Evolutionary conservation across 2,888 invertebrate genomes (phyloP).

Genomic region (Drosophila kanekoi): DNA sequence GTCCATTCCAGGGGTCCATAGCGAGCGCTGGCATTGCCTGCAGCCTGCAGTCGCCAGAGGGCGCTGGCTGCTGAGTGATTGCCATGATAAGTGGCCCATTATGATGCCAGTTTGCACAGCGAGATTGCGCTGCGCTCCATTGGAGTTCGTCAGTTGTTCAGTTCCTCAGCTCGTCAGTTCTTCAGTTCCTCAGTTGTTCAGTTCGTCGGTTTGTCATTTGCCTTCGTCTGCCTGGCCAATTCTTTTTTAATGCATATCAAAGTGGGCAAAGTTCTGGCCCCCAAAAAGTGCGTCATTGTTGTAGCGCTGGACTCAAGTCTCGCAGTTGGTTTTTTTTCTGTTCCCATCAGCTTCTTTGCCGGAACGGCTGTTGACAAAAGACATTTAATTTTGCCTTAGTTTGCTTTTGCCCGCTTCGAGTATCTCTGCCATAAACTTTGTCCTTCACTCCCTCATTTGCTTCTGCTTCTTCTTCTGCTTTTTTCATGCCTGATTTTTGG

Average conservation of each 20-base stretch:
- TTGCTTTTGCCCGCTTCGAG: conserved; percentile 59
- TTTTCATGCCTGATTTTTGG: conserved; percentile 56
- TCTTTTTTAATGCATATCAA: conserved; percentile 75
- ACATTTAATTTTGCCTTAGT: conserved; percentile 76
- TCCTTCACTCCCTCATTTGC: conserved; percentile 37
- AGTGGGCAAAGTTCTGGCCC: conserved; percentile 69
- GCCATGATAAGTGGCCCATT: conserved; percentile 82
- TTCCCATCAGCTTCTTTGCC: conserved; percentile 49
- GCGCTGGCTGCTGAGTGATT: conserved; percentile 74
- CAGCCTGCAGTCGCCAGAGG: conserved; percentile 61
- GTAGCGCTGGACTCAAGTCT: conserved; percentile 22
- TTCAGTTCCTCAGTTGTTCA: conserved; percentile 25
- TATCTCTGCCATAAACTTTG: conserved; percentile 74
- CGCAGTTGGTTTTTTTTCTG: conserved; percentile 27
- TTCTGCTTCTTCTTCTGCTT: conserved; percentile 19
- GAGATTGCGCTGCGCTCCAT: conserved; percentile 77
- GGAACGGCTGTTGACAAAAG: conserved; percentile 75
- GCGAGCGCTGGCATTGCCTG: conserved; percentile 31
- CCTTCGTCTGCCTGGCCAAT: conserved; percentile 39
- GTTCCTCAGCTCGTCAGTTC: conserved; percentile 11
- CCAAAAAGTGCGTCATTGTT: conserved; percentile 74
- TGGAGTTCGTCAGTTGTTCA: conserved; percentile 51
- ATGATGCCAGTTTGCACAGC: conserved; percentile 80
- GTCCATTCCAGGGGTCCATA: conserved; percentile 37
- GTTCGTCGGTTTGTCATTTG: conserved; percentile 17